Conservation (phyloP, 2,888 invertebrate species). For the Dicycla oo region DNA sequence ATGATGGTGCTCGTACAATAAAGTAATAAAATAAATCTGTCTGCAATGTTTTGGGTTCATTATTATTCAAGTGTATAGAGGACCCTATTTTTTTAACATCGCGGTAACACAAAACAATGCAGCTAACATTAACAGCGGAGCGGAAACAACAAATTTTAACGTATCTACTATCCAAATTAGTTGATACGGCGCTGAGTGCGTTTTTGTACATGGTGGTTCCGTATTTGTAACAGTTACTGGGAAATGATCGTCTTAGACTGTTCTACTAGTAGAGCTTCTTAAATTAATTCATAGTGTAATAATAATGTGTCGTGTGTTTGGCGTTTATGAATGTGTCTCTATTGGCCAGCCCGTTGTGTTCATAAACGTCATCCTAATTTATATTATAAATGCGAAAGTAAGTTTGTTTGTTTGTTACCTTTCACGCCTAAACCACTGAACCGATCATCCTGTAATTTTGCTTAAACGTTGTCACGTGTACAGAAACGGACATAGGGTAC, state of each 20-base stretch:
- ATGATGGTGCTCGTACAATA: slow-evolving; percentile 56
- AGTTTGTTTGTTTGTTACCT: too few relatives aligned
- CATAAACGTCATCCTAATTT: slow-evolving; percentile 29
- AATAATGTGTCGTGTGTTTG: background rate
- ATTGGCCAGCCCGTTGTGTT: background rate
- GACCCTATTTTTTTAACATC: slow-evolving; percentile 70
- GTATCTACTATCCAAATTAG: slow-evolving; percentile 67
- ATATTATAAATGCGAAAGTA: too few relatives aligned
- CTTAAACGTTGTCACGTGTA: too few relatives aligned
- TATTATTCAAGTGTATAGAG: slow-evolving; percentile 71
- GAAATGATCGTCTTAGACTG: too few relatives aligned
- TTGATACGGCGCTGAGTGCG: slow-evolving; percentile 46
- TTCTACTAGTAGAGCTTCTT: too few relatives aligned
- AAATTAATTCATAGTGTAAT: too few relatives aligned
- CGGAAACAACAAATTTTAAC: slow-evolving; percentile 77
- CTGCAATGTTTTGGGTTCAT: slow-evolving; percentile 66
- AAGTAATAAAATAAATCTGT: slow-evolving; percentile 64
- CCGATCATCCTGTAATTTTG: too few relatives aligned
- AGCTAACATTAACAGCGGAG: slow-evolving; percentile 68
- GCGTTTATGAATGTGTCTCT: background rate
- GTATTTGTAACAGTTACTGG: slow-evolving; percentile 11
- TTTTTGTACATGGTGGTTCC: slow-evolving; percentile 43
- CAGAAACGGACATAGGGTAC: too few relatives aligned
- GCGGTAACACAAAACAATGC: slow-evolving; percentile 74
- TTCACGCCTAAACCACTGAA: too few relatives aligned